A percentile compares a stretch with the other conserved stretches of the same genome.
Conservation (phyloP, 2,888 invertebrate genomes). For the Temnothorax rugatulus region DNA sequence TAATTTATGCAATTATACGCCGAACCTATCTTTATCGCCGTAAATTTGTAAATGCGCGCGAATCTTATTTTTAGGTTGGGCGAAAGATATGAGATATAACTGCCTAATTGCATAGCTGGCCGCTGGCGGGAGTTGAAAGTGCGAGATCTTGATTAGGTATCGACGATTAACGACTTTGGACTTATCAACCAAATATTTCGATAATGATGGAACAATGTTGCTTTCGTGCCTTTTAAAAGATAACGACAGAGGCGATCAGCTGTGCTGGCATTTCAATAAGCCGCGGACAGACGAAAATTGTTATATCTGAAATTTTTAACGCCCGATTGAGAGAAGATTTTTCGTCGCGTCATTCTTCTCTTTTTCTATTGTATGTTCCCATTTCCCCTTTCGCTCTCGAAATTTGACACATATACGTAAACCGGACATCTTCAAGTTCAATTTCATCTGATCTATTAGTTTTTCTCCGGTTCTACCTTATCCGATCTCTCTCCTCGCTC, state of each 20-base stretch:
- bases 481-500: neutral
- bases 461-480: neutral
- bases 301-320: no score
- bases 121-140: constrained; percentile 1
- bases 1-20: no score
- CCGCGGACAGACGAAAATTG: no score
- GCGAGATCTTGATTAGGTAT: neutral
- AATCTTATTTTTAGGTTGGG: constrained; percentile 12
- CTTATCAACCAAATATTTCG: constrained; percentile 23
- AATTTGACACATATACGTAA: neutral
- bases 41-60: neutral
- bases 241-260: constrained; percentile 21
- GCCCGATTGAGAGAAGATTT: neutral
- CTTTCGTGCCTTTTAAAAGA: constrained; percentile 33
- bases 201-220: neutral
- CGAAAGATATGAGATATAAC: neutral
- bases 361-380: neutral
- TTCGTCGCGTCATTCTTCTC: neutral
- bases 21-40: neutral
- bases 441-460: constrained; percentile 1
- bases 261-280: neutral
- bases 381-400: neutral
- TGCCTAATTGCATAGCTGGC: constrained; percentile 10
- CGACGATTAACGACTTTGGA: constrained; percentile 1
- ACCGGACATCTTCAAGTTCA: neutral